phyloP scores from a whole-genome alignment of 2,888 invertebrate genomes.

The Glyphotaelius pellucidus region DNA sequence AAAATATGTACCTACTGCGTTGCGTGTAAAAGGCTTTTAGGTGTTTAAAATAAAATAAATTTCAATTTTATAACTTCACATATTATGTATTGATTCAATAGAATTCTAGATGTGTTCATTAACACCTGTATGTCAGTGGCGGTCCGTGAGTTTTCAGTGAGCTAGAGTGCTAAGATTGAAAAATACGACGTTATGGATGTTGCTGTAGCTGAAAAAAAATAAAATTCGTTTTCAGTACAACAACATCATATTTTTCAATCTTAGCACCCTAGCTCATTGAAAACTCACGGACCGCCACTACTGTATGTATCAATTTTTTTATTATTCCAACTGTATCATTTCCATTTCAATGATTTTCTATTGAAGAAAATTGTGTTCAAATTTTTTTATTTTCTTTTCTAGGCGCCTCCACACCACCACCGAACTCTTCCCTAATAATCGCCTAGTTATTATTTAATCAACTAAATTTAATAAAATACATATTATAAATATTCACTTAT shows the following conservation, averaged over 20 bases:
- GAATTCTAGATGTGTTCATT: not conserved
- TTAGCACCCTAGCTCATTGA: no score
- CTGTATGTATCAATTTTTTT: not conserved
- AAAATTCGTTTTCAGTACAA: no score
- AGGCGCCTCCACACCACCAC: not conserved
- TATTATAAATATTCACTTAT: not conserved
- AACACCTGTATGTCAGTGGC: no score
- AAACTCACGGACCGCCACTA: no score
- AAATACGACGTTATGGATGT: no score
- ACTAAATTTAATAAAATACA: not conserved
- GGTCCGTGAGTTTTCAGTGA: no score
- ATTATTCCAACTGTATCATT: not conserved
- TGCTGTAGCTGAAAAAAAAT: no score
- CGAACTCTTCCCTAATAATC: not conserved
- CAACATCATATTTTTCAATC: no score
- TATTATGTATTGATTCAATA: not conserved
- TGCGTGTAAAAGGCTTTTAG: no score
- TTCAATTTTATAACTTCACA: not conserved
- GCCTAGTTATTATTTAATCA: no score
- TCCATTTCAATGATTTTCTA: not conserved
- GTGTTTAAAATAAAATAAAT: not conserved
- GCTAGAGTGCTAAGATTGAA: no score
- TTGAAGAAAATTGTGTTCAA: not conserved
- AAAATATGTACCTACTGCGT: no score
- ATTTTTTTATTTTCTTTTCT: not conserved